phyloP scores from a whole-genome alignment of 2,888 invertebrate species.

The Lasioglossum calceatum region DNA sequence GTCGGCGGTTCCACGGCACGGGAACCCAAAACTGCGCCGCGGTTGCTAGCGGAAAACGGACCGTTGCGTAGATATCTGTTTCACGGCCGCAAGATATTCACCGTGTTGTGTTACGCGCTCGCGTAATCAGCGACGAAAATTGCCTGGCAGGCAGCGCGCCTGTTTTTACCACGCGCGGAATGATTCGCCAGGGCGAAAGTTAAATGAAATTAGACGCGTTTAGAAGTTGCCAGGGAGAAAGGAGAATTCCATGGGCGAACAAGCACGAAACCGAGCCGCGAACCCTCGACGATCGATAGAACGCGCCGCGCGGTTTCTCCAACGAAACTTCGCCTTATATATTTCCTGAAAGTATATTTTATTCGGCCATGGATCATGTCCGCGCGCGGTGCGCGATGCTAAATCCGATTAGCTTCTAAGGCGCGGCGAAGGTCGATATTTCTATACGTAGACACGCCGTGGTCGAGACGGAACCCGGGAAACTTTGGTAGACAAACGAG shows the following conservation, averaged over 20 bases:
- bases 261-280: slow-evolving; percentile 28
- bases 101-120: background rate
- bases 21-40: background rate
- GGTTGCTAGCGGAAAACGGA: slow-evolving; percentile 1
- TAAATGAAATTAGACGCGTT: slow-evolving; percentile 43
- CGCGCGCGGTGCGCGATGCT: slow-evolving; percentile 52
- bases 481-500: slow-evolving; percentile 52
- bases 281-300: slow-evolving; percentile 50
- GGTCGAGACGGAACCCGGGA: slow-evolving; percentile 30
- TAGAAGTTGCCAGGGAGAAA: slow-evolving; percentile 30
- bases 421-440: slow-evolving; percentile 69
- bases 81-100: slow-evolving; percentile 6
- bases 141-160: background rate
- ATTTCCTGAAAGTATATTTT: slow-evolving; percentile 62
- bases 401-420: slow-evolving; percentile 73
- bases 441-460: slow-evolving; percentile 48
- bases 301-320: slow-evolving; percentile 34
- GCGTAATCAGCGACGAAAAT: slow-evolving; percentile 16
- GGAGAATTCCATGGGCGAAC: slow-evolving; percentile 21
- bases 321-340: slow-evolving; percentile 51
- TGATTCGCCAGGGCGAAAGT: slow-evolving; percentile 27
- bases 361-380: slow-evolving; percentile 64
- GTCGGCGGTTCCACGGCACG: slow-evolving; percentile 5
- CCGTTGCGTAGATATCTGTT: background rate
- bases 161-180: slow-evolving; percentile 27